Evolutionary conservation across 2,888 invertebrate genomes (phyloP), one percentile per base, ranked within the genome.

Genomic region (Troides aeacus): DNA sequence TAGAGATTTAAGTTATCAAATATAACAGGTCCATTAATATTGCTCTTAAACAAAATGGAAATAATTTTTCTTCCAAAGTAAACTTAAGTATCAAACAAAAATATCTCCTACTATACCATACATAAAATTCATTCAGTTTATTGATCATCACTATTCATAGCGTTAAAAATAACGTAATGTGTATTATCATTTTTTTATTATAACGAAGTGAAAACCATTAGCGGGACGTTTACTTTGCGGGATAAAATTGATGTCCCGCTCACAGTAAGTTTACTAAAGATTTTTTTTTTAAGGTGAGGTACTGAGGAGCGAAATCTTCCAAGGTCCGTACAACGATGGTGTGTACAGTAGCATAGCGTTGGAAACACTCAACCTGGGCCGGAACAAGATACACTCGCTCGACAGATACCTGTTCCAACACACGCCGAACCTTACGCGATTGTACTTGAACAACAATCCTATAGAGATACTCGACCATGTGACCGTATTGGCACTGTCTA

Each of bases 371-470:
- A 94, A 95, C 80, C 85, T 96, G 57, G 94, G 94, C 23, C 93
- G 94, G 82, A 96, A 96, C 81, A 82, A 92, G 77, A 94, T 96
- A 66, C 94, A 94, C 76, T 94, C 94, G 5, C 80, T 96, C 74
- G 93, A 94, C 78, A 87, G 91, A 72, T 93, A 93, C 66, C 78
- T 95, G 56, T 96, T 96, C 79, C 93, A 94, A 79, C 94, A 95
- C 79, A 94, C 94, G 68, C 95, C 95, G 0, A 91, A 94, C 74
- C 78, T 96, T 76, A 92, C 92, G 23, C 90, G 92, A 72, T 83
- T 96, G 10, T 94, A 93, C 75, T 84, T 96, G 69, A 94, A 94
- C 79, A 93, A 94, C 76, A 96, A 96, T 76, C 90, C 93, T 15
- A 91, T 96, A 39, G 92, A 92, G 76, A 90, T 94, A 63, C 82